phyloP scores from a whole-genome alignment of 2,113 vertebrate species.

The Crotalus helleri region DNA sequence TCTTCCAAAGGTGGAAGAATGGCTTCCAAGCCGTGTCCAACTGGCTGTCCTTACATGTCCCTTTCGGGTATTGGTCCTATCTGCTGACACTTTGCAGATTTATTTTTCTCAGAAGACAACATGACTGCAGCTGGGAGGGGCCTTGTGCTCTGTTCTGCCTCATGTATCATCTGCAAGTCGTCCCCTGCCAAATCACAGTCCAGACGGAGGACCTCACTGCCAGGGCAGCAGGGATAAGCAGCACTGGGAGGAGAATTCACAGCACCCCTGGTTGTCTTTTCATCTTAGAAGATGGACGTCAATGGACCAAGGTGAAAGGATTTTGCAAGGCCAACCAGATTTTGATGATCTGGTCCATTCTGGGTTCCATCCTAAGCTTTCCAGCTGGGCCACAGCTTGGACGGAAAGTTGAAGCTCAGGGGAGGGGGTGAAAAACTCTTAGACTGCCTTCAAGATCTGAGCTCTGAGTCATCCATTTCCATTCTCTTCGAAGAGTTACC shows the following conservation, averaged over 20 bases:
- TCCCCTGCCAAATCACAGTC: neutral
- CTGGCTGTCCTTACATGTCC: neutral
- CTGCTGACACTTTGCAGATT: slow-evolving; percentile 15
- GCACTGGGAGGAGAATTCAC: neutral
- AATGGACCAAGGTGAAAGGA: neutral
- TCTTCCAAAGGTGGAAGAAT: neutral
- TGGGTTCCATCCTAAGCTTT: no score
- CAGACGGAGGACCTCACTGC: neutral
- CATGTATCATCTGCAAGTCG: neutral
- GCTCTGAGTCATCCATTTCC: neutral
- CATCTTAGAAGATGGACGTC: neutral
- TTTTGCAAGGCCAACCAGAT: neutral
- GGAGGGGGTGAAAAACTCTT: neutral
- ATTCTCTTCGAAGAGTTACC: neutral
- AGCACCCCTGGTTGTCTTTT: neutral
- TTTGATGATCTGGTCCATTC: neutral
- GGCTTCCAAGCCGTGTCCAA: neutral
- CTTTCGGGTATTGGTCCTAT: neutral
- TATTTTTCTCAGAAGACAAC: neutral
- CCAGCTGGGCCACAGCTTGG: neutral
- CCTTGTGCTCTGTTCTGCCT: neutral
- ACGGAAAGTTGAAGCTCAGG: neutral
- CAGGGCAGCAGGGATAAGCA: neutral
- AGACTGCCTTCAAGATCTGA: neutral
- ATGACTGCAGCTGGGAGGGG: neutral